Evolutionary conservation across 1,140 invertebrate genomes (phyloP), one percentile per base, ranked within the genome.

Genomic region (Dinothrombium tinctorium): DNA sequence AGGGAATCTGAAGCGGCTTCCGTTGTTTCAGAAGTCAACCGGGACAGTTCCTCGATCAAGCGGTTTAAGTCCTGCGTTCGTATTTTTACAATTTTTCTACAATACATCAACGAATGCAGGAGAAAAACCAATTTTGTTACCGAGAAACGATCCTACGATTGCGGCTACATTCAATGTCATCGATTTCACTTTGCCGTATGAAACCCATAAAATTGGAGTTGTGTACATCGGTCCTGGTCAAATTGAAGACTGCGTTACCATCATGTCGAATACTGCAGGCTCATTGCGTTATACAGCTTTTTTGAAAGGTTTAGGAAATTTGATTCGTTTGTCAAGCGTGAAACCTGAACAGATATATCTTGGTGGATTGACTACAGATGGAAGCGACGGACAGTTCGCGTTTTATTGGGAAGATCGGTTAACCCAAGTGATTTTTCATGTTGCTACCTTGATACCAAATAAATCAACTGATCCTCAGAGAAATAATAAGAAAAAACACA

Each of bases 391-490:
- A n/a, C 74, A 79, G 52, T 89, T 82, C 61, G 73, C 82, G 2
- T 86, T 86, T 54, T 74, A 86, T 44, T 94, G 86, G 86, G 77
- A 83, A 52, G 87, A 94, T 64, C 86, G 92, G 56, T 72, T 90
- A 39, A 79, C 87, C 55, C 80, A 89, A 65, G 80, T 94, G 9
- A 75, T 82, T 35, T 96, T 89, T 61, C 87, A 95, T 62, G 79
- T 92, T 26, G 86, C 86, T 12, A 95, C 90, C 1, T 61, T 92
- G 45, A 95, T 96, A 87, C 84, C 84, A 28, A 81, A 73, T 46
- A 72, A 72, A 49, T 61, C 73, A 28, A 70, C 68, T 29, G 89
- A 96, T 69, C 76, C 77, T 8, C 72, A 74, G 48, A 81, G 79
- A 56, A 84, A 79, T 55, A 71, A 73, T 39, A 96, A 95, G 61